Evolutionary conservation across 64 coral and sea anemone species (phyloP).

Genomic region (Dendronephthya gigantea): DNA sequence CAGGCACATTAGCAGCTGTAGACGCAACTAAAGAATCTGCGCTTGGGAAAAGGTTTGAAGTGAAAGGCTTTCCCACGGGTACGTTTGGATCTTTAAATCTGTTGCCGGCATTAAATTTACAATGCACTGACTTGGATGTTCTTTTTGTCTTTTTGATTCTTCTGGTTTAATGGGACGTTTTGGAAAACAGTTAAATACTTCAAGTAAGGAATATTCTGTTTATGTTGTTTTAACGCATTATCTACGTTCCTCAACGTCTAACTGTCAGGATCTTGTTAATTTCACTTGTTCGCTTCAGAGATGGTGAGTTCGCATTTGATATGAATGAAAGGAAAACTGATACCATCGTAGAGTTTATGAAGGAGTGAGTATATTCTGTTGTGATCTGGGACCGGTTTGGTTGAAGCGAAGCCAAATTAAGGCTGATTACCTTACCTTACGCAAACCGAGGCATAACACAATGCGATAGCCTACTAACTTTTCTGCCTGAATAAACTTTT

Average conservation of each 20-base stretch:
- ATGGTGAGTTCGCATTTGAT: slow-evolving; percentile 94
- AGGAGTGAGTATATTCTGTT: slow-evolving; percentile 97
- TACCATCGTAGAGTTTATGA: slow-evolving; percentile 89
- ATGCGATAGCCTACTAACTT: too few species aligned
- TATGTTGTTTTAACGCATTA: too few species aligned
- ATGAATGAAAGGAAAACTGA: slow-evolving; percentile 85
- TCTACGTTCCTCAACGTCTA: neutral
- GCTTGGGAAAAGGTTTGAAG: slow-evolving; percentile 67
- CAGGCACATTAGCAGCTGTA: slow-evolving; percentile 64
- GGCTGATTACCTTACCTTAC: too few species aligned
- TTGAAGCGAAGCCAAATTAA: too few species aligned
- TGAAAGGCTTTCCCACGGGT: slow-evolving; percentile 97
- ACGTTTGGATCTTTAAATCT: neutral
- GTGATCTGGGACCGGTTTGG: too few species aligned
- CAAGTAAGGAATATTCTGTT: slow-evolving; percentile 48
- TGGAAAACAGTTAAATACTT: slow-evolving; percentile 83
- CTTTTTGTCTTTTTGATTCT: slow-evolving; percentile 15
- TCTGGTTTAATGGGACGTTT: slow-evolving; percentile 15
- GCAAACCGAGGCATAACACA: too few species aligned
- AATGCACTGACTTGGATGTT: neutral
- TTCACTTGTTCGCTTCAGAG: slow-evolving; percentile 36
- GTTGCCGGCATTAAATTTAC: neutral
- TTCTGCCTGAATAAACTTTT: too few species aligned
- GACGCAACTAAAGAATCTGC: slow-evolving; percentile 76
- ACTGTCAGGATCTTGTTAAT: neutral